Conservation (phyloP, 2,797 vertebrate genomes). For the Hylomyscus alleni region DNA sequence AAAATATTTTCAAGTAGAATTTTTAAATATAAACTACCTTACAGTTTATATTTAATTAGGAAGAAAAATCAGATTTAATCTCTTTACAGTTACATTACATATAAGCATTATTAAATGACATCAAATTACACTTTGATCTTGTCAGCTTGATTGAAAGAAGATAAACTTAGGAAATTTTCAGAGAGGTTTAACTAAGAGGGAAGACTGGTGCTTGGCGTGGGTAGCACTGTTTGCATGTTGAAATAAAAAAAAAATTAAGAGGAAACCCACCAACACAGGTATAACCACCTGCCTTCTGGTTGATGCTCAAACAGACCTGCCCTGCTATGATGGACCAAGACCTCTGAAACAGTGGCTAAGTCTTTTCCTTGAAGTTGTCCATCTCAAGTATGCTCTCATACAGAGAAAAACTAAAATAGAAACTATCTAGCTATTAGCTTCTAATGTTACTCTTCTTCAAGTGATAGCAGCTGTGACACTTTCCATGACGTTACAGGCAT, state of each 20-base stretch:
- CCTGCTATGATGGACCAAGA: background rate
- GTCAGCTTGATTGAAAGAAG: background rate
- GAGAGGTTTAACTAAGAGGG: background rate
- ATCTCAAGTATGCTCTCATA: background rate
- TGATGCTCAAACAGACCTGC: background rate
- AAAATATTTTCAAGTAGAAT: constrained; percentile 1
- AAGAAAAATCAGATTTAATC: background rate
- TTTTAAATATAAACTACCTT: constrained; percentile 21
- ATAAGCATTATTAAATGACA: background rate
- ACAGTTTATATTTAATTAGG: background rate
- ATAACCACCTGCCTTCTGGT: background rate
- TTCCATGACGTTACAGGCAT: background rate
- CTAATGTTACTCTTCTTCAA: background rate
- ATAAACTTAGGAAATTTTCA: background rate
- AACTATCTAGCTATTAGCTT: background rate
- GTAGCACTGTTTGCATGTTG: background rate
- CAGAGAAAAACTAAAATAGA: background rate
- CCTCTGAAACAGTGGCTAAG: background rate
- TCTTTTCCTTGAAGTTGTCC: background rate
- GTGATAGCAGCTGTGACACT: background rate
- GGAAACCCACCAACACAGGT: background rate
- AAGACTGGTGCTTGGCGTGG: background rate
- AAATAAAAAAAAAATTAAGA: background rate
- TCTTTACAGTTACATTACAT: background rate
- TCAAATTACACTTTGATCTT: background rate